Base-by-base conservation (phyloP, 23 tunicate genomes). In the Ciona savignyi region DNA sequence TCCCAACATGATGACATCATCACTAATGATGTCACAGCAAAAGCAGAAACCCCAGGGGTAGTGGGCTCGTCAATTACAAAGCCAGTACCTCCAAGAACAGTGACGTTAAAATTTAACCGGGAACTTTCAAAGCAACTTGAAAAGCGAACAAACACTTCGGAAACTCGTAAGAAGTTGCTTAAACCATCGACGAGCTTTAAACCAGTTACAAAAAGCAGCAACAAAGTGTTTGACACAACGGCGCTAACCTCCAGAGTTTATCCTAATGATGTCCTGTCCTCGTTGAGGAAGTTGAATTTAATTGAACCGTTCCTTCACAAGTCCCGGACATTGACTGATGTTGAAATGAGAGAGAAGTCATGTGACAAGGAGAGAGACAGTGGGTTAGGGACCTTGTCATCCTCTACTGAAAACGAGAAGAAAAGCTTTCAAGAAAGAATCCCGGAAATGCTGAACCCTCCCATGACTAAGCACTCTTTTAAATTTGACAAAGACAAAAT, bases 261-360 rank as follows among this genome's bases (percentile, higher is more conserved):
- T 63, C 28, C 67, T 4, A 25, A 63, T 22, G 75, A 74, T 22
- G 87, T 74, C 56, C 34, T 82, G 15, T 27, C 87, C 0, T 82
- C 87, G 62, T 68, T 82, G 6, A 74, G 51, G 67, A 74, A 74
- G 27, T 51, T 82, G 0, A 82, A 62, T 27, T 51, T 82, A 33
- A 74, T 82, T 25, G 80, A 82, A 56, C 87, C 87, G 29, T 75
- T 82, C 74, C 34, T 82, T 4, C 24, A 25, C 6, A 63, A 63
- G 22, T 4, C 6, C 4, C 4, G 22, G 28, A 25, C 23, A 4
- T 63, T 63, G 4, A 4, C 15, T n/a, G 67, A 63, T 9, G 22
- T 11, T 63, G 26, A 23, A 63, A 63, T 4, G 4, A 23, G 22
- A n/a, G 67, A 25, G 26, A 63, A 63, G 22, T 25, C 28, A 23